A percentile compares a stretch with the other conserved stretches of the same genome.
These are phyloP conservation scores for Papilio machaon DNA, from an alignment of 1,140 invertebrate genomes.

Conservation along the genomic window DNA sequence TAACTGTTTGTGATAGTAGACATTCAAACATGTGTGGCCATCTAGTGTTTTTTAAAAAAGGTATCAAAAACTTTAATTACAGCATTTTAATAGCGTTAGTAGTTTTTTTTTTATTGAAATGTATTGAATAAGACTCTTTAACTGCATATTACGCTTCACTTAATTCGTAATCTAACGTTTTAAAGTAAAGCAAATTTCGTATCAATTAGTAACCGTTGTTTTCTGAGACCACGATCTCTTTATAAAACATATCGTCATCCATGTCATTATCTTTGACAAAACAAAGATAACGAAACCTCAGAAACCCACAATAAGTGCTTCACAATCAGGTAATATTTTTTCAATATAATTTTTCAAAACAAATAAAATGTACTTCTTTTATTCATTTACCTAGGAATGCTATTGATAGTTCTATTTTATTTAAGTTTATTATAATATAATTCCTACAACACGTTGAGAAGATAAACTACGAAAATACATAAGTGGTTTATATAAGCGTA, in stretches of 20 bases:
- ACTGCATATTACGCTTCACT: neutral
- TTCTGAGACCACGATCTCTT: too few relatives aligned
- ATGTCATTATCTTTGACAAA: too few relatives aligned
- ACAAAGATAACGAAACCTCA: too few relatives aligned
- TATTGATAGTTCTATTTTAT: neutral
- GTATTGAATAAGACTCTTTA: neutral
- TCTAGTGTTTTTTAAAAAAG: neutral
- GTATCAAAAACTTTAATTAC: neutral
- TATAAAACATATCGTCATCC: too few relatives aligned
- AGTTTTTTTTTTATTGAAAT: neutral
- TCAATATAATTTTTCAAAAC: neutral
- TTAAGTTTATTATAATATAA: neutral
- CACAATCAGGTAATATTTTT: neutral
- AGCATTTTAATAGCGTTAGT: neutral
- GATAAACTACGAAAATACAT: neutral
- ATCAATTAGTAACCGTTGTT: neutral
- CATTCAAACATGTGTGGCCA: neutral
- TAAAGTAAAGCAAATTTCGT: slow-evolving; percentile 26
- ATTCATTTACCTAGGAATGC: neutral
- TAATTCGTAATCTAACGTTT: neutral
- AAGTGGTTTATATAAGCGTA: neutral
- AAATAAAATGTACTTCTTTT: neutral
- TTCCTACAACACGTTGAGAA: neutral
- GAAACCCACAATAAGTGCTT: too few relatives aligned
- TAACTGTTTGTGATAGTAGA: neutral